Conservation (phyloP, 2,113 vertebrate genomes). For the Ptilorrhoa leucosticta region DNA sequence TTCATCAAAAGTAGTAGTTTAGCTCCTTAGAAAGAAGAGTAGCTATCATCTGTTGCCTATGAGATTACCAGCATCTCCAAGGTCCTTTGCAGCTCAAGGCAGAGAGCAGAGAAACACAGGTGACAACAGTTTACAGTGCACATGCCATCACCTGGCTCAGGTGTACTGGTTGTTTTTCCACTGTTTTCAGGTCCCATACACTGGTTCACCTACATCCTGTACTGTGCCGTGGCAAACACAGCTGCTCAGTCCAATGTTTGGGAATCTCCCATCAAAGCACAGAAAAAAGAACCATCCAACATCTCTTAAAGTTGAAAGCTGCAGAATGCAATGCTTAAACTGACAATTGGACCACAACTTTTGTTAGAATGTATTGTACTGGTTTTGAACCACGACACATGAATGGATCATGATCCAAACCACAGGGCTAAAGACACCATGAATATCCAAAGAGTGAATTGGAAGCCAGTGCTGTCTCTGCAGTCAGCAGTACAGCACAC, state of each 20-base stretch:
- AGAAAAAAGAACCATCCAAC: neutral
- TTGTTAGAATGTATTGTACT: neutral
- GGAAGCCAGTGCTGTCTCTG: neutral
- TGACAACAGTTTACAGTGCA: neutral
- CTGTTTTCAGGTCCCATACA: neutral
- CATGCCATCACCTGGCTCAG: neutral
- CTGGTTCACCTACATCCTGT: neutral
- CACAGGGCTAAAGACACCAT: neutral
- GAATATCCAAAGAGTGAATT: neutral
- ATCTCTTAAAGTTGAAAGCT: neutral
- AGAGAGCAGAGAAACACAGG: neutral
- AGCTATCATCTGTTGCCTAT: neutral
- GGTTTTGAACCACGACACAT: fast-evolving
- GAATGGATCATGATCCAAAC: neutral
- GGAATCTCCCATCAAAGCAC: neutral
- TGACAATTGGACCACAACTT: neutral
- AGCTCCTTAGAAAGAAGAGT: neutral
- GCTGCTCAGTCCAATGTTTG: neutral
- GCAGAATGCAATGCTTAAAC: neutral
- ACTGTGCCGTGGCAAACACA: fast-evolving
- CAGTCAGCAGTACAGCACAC: neutral
- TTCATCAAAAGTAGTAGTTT: neutral
- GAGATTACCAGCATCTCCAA: neutral
- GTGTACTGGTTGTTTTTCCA: neutral
- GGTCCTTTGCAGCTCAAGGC: neutral